Evolutionary conservation across 1,140 invertebrate species (phyloP).

Genomic region (Aphidius ervi): DNA sequence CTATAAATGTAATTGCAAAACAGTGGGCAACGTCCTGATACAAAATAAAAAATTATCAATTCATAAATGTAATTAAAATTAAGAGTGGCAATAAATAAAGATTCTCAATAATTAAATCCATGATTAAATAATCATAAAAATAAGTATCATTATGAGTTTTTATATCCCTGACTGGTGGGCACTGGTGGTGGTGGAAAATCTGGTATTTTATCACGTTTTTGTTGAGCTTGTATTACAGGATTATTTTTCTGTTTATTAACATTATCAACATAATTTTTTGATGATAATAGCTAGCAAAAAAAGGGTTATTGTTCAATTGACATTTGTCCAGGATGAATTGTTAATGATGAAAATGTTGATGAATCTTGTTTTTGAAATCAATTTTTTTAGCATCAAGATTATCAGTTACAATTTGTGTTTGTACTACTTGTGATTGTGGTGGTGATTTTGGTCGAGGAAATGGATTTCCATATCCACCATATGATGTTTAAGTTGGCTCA

Average conservation of each 20-base stretch:
- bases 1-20: too few relatives aligned
- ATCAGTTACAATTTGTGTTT: not conserved
- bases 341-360: too few relatives aligned
- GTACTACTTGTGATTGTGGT: not conserved
- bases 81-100: not conserved
- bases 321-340: conserved; percentile 11
- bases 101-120: not conserved
- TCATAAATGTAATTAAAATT: not conserved
- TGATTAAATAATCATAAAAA: not conserved
- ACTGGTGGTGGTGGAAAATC: conserved; percentile 40
- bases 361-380: not conserved
- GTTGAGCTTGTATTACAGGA: not conserved
- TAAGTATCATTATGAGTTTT: conserved; percentile 10
- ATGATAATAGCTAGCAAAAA: conserved; percentile 11
- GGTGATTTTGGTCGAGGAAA: not conserved
- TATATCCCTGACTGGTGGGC: conserved; percentile 29
- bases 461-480: not conserved
- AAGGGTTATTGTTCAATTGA: not conserved
- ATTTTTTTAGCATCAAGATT: conserved; percentile 6
- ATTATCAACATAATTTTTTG: conserved; percentile 12
- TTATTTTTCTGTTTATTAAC: not conserved
- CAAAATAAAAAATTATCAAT: too few relatives aligned
- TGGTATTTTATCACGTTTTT: conserved; percentile 30
- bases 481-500: not conserved
- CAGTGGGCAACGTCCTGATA: too few relatives aligned